Evolutionary conservation across 1,140 invertebrate genomes (phyloP), one percentile per base, ranked within the genome.

Genomic region (Ectropis grisescens): DNA sequence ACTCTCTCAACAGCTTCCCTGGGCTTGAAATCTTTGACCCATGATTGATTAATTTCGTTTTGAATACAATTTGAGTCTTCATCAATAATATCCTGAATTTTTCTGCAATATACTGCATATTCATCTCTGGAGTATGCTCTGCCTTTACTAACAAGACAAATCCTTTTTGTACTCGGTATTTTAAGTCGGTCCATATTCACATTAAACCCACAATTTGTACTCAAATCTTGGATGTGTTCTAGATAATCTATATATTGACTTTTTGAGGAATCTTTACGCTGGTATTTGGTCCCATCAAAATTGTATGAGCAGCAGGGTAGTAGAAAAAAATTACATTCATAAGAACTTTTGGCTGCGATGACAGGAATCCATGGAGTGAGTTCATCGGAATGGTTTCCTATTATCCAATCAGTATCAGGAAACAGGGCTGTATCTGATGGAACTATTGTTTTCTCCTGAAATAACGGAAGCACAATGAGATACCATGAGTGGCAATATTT

Each of bases 311-410:
- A 99, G 68, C 97, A 99, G 0, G 97, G 97, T 11, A 99, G 72
- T 3, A 99, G 75, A 76, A 98, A 98, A 58, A 92, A 96, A 28
- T 88, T 89, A 40, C 90, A 89, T 32, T 84, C 75, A 41, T 85
- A 83, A 2, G 89, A 86, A 72, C 86, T 88, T 38, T 86, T 87
- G 0, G 93, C 88, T 22, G 96, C 92, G 37, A 99, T 90, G 1
- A 98, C 90, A 19, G 97, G 96, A 51, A 99, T 91, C 97, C 97
- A 99, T 3, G 97, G 96, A 14, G 97, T 98, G 3, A 99, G 75
- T 70, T 99, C 97, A 85, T 99, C 98, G 24, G 96, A 97, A 84
- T 99, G 98, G 85, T 99, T 99, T 25, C 98, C 97, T 74, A 99
- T 97, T 8, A 99, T 76, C 95, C 96, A 99, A 69, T 98, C 93